Evolutionary conservation across 1,140 invertebrate species (phyloP), one percentile per base, ranked within the genome.

Genomic region (Octopus sinensis): DNA sequence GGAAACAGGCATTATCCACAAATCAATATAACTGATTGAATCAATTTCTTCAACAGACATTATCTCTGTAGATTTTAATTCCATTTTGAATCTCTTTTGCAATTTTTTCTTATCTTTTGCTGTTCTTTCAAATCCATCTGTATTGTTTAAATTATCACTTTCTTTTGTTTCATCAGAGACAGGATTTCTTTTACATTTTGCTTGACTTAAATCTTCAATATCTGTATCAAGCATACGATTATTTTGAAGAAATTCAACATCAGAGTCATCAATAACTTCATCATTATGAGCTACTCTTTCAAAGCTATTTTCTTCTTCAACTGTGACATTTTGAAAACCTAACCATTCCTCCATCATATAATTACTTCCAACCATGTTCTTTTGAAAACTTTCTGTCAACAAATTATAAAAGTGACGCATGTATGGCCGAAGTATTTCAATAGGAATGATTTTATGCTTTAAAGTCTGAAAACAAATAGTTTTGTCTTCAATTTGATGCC

Each of bases 301-400:
- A n/a, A 80, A 82, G 30, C 80, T 76, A 43, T 43, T 43, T 43
- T 52, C 53, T 9, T 53, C 17, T 51, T 81, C 54, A 62, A 76
- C 56, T 78, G 53, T 51, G 53, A 76, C 43, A 53, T 83, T 76
- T 62, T 76, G 79, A 12, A 84, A 80, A 68, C 82, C 83, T 10
- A 87, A 71, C 86, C 86, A 87, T 62, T 82, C 68, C 12, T 79
- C 75, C 52, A 87, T 81, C 51, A 85, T 53, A 10, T 78, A 12
- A 96, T 91, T 82, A 97, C 96, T 0, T 96, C 91, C 88, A 97
- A 96, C 88, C 96, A 84, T 83, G 94, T 95, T 75, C 92, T 84
- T 54, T n/a, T 83, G 81, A 79, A 80, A 75, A 6, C 79, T 79
- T 82, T 79, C 51, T 5, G 76, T 30, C 52, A 82, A 68, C 10